These are phyloP conservation scores for Philopedon plagiatum DNA, from an alignment of 2,888 invertebrate genomes.

Conservation along the genomic window DNA sequence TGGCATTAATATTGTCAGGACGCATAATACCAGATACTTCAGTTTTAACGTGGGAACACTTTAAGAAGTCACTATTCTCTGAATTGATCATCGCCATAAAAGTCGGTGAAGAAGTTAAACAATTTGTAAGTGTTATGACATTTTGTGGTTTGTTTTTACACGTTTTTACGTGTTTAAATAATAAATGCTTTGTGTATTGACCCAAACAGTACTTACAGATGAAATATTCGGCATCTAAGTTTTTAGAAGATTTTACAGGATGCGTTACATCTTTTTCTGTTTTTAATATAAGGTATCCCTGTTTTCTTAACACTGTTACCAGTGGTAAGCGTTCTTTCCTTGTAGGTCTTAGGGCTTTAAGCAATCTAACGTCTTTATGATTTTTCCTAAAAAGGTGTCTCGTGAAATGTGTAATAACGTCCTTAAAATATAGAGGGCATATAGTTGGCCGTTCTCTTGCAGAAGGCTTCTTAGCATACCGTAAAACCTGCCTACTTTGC, in stretches of 20 bases:
- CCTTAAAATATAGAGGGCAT: background rate
- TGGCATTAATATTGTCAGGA: slow-evolving; percentile 49
- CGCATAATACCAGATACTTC: slow-evolving; percentile 40
- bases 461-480: too few species aligned
- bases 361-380: background rate
- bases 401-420: background rate
- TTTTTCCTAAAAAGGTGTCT: background rate
- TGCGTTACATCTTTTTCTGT: slow-evolving; percentile 37
- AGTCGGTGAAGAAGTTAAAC: slow-evolving; percentile 45
- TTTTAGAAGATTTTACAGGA: slow-evolving; percentile 45
- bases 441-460: background rate
- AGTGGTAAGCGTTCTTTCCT: background rate
- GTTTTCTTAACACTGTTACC: slow-evolving; percentile 7
- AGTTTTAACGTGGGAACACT: slow-evolving; percentile 41
- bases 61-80: slow-evolving; percentile 29
- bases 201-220: slow-evolving; percentile 47
- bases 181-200: slow-evolving; percentile 32
- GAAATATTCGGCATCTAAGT: slow-evolving; percentile 38
- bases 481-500: too few species aligned
- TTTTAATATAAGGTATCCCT: slow-evolving; percentile 37
- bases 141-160: slow-evolving; percentile 41
- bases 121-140: slow-evolving; percentile 26
- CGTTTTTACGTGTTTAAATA: slow-evolving; percentile 46
- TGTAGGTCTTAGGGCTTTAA: background rate
- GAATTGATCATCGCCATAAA: slow-evolving; percentile 44